Evolutionary conservation across 2,113 vertebrate species (phyloP).

Genomic region (Odontesthes bonariensis): DNA sequence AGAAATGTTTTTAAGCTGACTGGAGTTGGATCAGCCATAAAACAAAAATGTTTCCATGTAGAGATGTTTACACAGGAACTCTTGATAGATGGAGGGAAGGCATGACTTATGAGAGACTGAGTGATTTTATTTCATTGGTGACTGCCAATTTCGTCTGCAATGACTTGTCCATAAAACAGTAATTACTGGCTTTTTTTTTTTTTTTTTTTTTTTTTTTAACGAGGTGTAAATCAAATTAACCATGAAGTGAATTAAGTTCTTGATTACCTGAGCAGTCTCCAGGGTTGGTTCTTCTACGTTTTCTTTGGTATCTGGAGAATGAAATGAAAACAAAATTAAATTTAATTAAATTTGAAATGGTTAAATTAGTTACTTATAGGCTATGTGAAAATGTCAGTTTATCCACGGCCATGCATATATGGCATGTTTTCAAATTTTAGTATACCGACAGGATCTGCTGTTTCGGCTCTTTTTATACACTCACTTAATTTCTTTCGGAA

Average conservation of each 20-base stretch:
- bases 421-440: no score
- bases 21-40: fast-evolving
- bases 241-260: neutral
- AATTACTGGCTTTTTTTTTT: neutral
- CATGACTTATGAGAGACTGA: fast-evolving
- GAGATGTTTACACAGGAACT: fast-evolving
- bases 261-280: conserved; percentile 75
- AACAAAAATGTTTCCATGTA: neutral
- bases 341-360: no score
- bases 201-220: neutral
- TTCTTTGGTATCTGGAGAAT: conserved; percentile 59
- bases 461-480: no score
- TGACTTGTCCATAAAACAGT: neutral
- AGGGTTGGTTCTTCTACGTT: conserved; percentile 63
- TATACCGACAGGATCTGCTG: no score
- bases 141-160: neutral
- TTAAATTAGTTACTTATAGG: no score
- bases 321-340: no score
- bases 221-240: neutral
- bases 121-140: neutral
- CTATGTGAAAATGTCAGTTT: no score
- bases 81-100: neutral
- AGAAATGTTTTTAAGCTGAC: neutral
- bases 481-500: no score
- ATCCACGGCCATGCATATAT: no score